A percentile compares a stretch with the other conserved stretches of the same genome.
Evolutionary conservation across 2,888 invertebrate genomes (phyloP).

Genomic region (Actias luna): DNA sequence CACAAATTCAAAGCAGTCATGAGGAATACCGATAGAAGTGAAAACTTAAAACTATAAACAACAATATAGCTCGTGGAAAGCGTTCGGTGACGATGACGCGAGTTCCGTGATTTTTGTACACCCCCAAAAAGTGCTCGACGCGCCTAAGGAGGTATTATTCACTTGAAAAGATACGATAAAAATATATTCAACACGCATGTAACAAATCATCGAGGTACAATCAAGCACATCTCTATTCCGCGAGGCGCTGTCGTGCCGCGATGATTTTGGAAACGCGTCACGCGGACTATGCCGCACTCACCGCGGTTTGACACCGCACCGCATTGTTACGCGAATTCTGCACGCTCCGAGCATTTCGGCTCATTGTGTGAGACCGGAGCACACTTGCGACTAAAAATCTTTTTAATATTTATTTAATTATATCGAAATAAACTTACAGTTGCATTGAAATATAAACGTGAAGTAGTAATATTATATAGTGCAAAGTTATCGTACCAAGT

Average conservation of each 20-base stretch:
- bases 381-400: conserved; percentile 14
- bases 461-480: no score
- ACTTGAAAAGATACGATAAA: background rate
- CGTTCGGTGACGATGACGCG: no score
- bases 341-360: conserved; percentile 36
- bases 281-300: conserved; percentile 22
- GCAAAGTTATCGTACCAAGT: no score
- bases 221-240: conserved; percentile 5
- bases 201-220: background rate
- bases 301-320: conserved; percentile 46
- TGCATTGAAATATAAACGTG: background rate
- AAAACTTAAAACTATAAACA: no score
- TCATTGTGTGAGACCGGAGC: conserved; percentile 35
- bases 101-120: no score
- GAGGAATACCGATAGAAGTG: no score
- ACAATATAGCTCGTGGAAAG: no score
- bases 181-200: background rate
- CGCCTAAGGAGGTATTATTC: no score
- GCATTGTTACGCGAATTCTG: conserved; percentile 62
- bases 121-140: no score
- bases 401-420: background rate
- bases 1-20: no score
- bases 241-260: conserved; percentile 14
- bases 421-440: background rate
- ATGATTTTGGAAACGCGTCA: conserved; percentile 22